Evolutionary conservation across 2,888 invertebrate species (phyloP), one percentile per base, ranked within the genome.

Genomic region (Thelaira solivaga): DNA sequence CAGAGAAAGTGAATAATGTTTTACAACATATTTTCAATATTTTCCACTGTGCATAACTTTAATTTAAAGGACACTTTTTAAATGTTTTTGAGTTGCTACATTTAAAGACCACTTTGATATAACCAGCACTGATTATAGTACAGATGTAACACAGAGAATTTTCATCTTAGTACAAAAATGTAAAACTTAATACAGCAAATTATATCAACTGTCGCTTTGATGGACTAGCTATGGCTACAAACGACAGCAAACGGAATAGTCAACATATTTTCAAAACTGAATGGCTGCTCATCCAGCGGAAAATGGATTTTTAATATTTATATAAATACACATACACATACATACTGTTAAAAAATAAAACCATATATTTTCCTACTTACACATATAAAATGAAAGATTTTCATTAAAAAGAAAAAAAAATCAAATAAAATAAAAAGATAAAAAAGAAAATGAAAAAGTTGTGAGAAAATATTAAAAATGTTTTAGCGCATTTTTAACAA

Each of bases 281-380:
- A 86, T 85, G 82, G 84, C 83, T 85, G 86, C 86, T 85, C 87
- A 86, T 84, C 84, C 84, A 87, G 87, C 85, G 87, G 87, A 88
- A 88, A 88, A 88, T 86, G 85, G 86, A 86, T 85, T 87, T 86
- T 85, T 86, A 86, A 86, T 86, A 83, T 85, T 83, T 74, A 76
- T 84, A 86, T 83, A n/a, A 20, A n/a, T n/a, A n/a, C n/a, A n/a
- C n/a, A n/a, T n/a, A n/a, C n/a, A n/a, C n/a, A n/a, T n/a, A n/a
- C n/a, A n/a, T n/a, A n/a, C n/a, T n/a, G n/a, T n/a, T n/a, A n/a
- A 49, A 6, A 16, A 16, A 61, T 26, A 78, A 80, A 65, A 80
- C 4, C 7, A 34, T n/a, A 39, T 82, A 68, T n/a, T n/a, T n/a
- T n/a, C n/a, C n/a, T n/a, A n/a, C n/a, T n/a, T n/a, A n/a, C n/a